A percentile compares a stretch with the other conserved stretches of the same genome.
Evolutionary conservation across 2,888 invertebrate genomes (phyloP).

Genomic region (Rhagonycha lutea): DNA sequence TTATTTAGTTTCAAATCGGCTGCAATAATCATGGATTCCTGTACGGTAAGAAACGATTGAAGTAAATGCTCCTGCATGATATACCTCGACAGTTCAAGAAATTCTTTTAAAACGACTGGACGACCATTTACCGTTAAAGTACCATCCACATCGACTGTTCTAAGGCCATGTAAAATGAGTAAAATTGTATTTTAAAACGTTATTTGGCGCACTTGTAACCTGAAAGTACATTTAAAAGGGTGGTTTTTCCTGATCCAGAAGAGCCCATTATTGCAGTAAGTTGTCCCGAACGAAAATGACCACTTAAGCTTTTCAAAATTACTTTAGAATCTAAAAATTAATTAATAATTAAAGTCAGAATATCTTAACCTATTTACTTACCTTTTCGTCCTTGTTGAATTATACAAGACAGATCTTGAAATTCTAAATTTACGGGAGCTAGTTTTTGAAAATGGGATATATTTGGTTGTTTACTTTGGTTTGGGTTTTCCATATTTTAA

Average conservation of each 20-base stretch:
- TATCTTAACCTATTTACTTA: not conserved
- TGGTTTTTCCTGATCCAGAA: slow-evolving; percentile 91
- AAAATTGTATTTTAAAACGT: not conserved
- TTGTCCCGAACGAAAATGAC: slow-evolving; percentile 83
- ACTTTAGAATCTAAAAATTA: slow-evolving; percentile 70
- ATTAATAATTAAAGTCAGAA: not conserved
- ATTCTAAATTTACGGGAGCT: not conserved
- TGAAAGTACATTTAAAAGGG: slow-evolving; percentile 74
- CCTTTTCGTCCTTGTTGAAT: not conserved
- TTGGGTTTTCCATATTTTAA: not conserved
- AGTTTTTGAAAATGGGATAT: not conserved
- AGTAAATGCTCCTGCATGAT: slow-evolving; percentile 93
- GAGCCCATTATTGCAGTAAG: slow-evolving; percentile 92
- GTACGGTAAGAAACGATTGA: slow-evolving; percentile 84
- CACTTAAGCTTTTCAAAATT: slow-evolving; percentile 79
- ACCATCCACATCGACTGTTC: slow-evolving; percentile 66
- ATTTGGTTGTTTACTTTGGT: not conserved
- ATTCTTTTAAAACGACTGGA: slow-evolving; percentile 74
- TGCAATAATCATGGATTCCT: slow-evolving; percentile 86
- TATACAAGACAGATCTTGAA: not conserved
- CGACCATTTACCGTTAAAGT: slow-evolving; percentile 80
- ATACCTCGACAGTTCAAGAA: slow-evolving; percentile 88
- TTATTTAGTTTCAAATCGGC: slow-evolving; percentile 86
- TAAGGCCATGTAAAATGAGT: not conserved
- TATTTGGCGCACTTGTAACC: not conserved